Percentiles rank a stretch among this genome's conserved stretches.
phyloP scores from a whole-genome alignment of 2,888 invertebrate species.

The Orthosia incerta region DNA sequence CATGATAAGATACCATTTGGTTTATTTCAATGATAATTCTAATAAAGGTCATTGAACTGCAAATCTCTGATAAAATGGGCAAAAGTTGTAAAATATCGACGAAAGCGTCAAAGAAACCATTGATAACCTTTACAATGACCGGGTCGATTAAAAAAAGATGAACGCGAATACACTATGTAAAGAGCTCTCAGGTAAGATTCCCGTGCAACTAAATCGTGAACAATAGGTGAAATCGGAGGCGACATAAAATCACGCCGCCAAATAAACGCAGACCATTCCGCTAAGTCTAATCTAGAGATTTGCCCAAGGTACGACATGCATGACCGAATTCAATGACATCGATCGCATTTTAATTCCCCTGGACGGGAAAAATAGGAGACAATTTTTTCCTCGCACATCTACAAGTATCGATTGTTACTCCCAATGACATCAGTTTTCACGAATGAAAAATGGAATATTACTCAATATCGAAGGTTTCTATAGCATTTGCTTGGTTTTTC shows the following conservation, averaged over 20 bases:
- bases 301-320: conserved; percentile 83
- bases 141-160: conserved; percentile 77
- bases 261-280: conserved; percentile 78
- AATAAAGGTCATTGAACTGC: conserved; percentile 77
- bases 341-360: conserved; percentile 81
- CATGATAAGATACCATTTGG: conserved; percentile 68
- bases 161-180: conserved; percentile 73
- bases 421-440: conserved; percentile 42
- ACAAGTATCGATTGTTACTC: conserved; percentile 58
- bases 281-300: conserved; percentile 69
- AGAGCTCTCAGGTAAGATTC: conserved; percentile 77
- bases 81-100: conserved; percentile 57
- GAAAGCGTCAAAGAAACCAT: conserved; percentile 56
- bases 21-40: conserved; percentile 74
- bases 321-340: conserved; percentile 86
- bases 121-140: conserved; percentile 80
- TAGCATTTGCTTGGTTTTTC: conserved; percentile 59
- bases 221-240: conserved; percentile 86
- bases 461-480: conserved; percentile 45
- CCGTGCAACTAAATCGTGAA: conserved; percentile 78
- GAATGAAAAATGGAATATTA: conserved; percentile 62
- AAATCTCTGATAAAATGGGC: conserved; percentile 50
- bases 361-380: conserved; percentile 73
- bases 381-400: conserved; percentile 69
- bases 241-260: conserved; percentile 73